Conservation (phyloP, 2,888 invertebrate species). For the Callyntrura sp. region DNA sequence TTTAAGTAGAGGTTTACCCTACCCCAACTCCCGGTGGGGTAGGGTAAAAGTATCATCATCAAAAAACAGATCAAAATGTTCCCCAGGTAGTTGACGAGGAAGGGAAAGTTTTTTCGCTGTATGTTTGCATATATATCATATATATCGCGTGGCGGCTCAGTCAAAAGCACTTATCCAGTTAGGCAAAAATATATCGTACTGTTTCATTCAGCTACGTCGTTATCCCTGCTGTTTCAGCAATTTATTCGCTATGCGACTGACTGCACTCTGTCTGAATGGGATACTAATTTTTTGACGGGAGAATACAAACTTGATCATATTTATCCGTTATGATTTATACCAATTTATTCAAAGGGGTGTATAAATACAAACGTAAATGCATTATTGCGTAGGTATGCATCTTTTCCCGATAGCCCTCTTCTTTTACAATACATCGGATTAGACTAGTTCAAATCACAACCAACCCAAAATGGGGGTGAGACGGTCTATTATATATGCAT, state of each 20-base stretch:
- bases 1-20: too few species aligned
- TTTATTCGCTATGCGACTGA: not conserved
- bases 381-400: not conserved
- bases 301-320: constrained; percentile 59
- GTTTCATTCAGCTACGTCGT: constrained; percentile 1
- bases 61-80: too few species aligned
- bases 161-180: not conserved
- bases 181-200: not conserved
- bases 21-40: too few species aligned
- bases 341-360: constrained; percentile 19
- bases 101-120: too few species aligned
- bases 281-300: constrained; percentile 12
- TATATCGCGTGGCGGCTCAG: not conserved
- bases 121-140: too few species aligned
- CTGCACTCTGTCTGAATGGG: constrained; percentile 33
- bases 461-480: constrained; percentile 3
- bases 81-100: too few species aligned
- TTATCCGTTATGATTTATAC: constrained; percentile 6
- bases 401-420: not conserved
- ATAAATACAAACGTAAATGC: constrained; percentile 7
- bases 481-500: not conserved
- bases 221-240: not conserved
- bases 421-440: not conserved
- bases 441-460: constrained; percentile 29
- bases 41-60: too few species aligned